phyloP scores from a whole-genome alignment of 2,113 vertebrate species.

The Glaucidium brasilianum region DNA sequence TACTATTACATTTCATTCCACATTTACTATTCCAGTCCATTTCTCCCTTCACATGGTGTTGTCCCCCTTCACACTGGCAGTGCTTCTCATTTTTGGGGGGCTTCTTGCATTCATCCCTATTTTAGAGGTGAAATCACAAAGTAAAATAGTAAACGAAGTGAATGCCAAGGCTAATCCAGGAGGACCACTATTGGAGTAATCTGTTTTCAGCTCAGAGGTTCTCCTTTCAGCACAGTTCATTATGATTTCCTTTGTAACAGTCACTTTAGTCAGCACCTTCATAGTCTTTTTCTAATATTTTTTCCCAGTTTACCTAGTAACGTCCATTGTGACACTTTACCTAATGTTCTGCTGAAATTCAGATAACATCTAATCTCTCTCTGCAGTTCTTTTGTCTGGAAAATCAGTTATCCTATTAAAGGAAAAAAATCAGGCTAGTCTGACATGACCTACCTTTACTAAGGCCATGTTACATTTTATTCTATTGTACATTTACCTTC shows the following conservation, averaged over 20 bases:
- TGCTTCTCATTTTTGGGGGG: neutral
- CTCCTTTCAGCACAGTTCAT: neutral
- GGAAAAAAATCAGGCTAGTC: conserved; percentile 11
- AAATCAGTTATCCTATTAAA: conserved; percentile 26
- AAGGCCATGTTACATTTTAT: neutral
- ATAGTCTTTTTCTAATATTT: neutral
- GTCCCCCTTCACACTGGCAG: neutral
- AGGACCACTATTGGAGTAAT: neutral
- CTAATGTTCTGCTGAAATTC: conserved; percentile 37
- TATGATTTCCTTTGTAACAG: neutral
- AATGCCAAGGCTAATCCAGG: neutral
- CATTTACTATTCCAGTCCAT: neutral
- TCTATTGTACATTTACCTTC: conserved; percentile 9
- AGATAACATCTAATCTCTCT: conserved; percentile 57
- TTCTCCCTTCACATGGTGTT: neutral
- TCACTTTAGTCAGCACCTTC: neutral
- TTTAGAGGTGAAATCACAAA: neutral
- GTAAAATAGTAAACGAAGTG: neutral
- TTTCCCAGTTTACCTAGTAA: neutral
- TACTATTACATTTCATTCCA: neutral
- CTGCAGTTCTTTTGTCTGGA: conserved; percentile 54
- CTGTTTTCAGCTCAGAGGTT: neutral
- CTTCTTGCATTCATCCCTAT: neutral
- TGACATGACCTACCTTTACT: conserved; percentile 52
- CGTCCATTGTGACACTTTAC: conserved; percentile 23